Evolutionary conservation across 2,888 invertebrate genomes (phyloP), one percentile per base, ranked within the genome.

Genomic region (Notodonta dromedarius): DNA sequence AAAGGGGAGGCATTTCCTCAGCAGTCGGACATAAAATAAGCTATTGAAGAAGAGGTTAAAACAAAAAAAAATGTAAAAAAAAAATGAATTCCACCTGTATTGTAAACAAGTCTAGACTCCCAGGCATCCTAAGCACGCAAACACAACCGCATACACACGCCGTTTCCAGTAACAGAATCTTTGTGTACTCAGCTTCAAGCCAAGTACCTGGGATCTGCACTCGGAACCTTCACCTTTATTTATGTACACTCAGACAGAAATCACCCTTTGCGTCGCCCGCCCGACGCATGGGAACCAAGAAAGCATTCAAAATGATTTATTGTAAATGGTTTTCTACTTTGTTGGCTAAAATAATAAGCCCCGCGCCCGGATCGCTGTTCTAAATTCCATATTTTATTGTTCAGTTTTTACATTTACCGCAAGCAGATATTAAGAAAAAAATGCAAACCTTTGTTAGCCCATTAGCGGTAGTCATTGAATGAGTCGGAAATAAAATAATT

Each of bases 281-380:
- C 86, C 86, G 84, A 85, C 86, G 90, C 85, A 90, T 89, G 91
- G 90, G 90, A 91, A 91, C 92, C 91, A 84, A 91, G 91, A 91
- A 91, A 88, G 90, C 92, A 88, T 91, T 93, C 91, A 91, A 92
- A 92, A 92, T 93, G 93, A 93, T 93, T 93, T 93, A 93, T 93
- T 92, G 93, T 92, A 93, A 93, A 93, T 93, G 92, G 92, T 91
- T 93, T 91, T 93, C 93, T 93, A 93, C 93, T 91, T 93, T 93
- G 93, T 93, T 91, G 93, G 92, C 91, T 92, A 92, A 93, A 93
- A 93, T 93, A 93, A 93, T 93, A 92, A 90, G 88, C 82, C 78
- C 83, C 79, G 83, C 83, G 85, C 78, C 82, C 84, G 79, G 87
- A 89, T 86, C 82, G 86, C 85, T 84, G 89, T 88, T 92, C 92